Evolutionary conservation across 2,797 vertebrate genomes (phyloP), one percentile per base, ranked within the genome.

Genomic region (Periparus ater): DNA sequence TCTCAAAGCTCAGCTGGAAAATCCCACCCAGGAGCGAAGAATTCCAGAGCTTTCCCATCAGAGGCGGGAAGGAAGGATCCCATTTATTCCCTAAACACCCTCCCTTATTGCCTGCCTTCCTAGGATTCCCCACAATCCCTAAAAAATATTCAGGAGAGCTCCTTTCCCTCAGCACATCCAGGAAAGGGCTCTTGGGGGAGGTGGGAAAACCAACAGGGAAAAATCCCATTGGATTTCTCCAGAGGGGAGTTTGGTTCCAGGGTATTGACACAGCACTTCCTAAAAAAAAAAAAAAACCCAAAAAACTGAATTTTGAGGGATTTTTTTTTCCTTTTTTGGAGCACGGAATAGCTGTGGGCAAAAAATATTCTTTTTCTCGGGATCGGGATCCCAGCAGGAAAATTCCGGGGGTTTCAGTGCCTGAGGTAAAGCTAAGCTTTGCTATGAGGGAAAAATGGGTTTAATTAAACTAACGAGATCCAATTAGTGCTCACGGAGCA

Each of bases 381-480:
- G 77, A 76, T 27, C 27, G 38, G 72, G 66, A 58, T 78, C 4
- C 3, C 30, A 34, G 75, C 5, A 13, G 65, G 77, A 77, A 80
- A 65, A 87, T 17, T 15, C 60, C 4, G 8, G n/a, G 62, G 53
- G 29, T 15, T 30, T 23, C 15, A 50, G 32, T 11, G 80, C 88
- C 70, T 7, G 88, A 57, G 70, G 88, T 58, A 66, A 86, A 94
- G 71, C 51, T 21, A 54, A 89, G 67, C 60, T 92, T 61, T 63
- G 55, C 62, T 74, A 40, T 6, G 25, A 68, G 65, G 76, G 45
- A 88, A 53, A 90, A 48, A 14, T 6, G 38, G 38, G 27, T 48
- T 89, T 85, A 89, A 94, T 90, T 88, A 88, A 94, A 75, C 92
- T 84, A 86, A 95, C 61, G 27, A 91, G 83, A 32, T 4, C 27